Conservation (phyloP, 2,113 vertebrate genomes). For the Dolichotis patagonum region DNA sequence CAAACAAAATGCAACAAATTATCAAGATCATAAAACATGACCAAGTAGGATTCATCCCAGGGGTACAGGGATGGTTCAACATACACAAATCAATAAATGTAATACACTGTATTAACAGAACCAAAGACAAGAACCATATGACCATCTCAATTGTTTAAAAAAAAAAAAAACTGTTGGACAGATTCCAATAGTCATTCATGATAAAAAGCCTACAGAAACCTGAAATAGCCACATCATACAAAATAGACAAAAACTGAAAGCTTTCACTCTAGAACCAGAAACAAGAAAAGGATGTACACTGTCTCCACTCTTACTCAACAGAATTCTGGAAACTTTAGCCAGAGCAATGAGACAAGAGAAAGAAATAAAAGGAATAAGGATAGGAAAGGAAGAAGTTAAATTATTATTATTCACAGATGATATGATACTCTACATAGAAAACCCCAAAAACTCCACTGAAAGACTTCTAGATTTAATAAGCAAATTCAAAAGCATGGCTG, state of each 20-base stretch:
- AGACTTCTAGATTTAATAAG: neutral
- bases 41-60: neutral
- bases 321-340: neutral
- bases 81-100: neutral
- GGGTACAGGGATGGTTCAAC: neutral
- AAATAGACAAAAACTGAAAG: neutral
- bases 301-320: neutral
- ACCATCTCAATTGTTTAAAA: neutral
- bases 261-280: neutral
- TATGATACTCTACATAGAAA: neutral
- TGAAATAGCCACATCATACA: neutral
- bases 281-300: too few relatives aligned
- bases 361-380: neutral
- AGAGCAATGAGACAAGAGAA: neutral
- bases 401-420: neutral
- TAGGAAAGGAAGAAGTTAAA: neutral
- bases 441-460: neutral
- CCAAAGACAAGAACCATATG: neutral
- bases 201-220: neutral
- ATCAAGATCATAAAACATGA: neutral
- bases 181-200: neutral
- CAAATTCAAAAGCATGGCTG: neutral
- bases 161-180: neutral
- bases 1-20: neutral
- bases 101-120: neutral